Percentiles rank a stretch among this genome's conserved stretches.
Conservation (phyloP, 2,888 invertebrate species). For the Amphiduros pacificus region DNA sequence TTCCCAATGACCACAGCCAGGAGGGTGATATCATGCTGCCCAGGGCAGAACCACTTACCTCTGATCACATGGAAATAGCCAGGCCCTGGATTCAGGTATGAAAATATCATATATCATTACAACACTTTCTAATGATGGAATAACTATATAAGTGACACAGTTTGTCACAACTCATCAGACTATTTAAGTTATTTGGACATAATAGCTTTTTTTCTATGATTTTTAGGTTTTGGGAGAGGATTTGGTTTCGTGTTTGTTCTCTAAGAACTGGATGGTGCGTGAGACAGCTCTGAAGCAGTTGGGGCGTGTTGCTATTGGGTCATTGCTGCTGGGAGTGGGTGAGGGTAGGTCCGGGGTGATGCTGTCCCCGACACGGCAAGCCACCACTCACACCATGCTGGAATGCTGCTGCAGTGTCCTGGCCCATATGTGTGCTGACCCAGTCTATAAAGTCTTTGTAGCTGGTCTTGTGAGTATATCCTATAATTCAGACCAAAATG, state of each 20-base stretch:
- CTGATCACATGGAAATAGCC: slow-evolving; percentile 40
- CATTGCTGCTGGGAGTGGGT: slow-evolving; percentile 42
- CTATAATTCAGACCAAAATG: no score
- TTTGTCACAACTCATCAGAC: not conserved
- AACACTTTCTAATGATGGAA: no score
- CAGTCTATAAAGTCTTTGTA: slow-evolving; percentile 61
- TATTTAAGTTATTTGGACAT: not conserved
- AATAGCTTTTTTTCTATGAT: not conserved
- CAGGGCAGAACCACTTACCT: slow-evolving; percentile 50
- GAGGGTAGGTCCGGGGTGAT: slow-evolving; percentile 45
- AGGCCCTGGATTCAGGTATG: slow-evolving; percentile 53
- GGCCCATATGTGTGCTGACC: slow-evolving; percentile 58
- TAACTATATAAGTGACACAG: not conserved
- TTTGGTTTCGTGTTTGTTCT: slow-evolving; percentile 58
- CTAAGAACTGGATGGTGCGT: slow-evolving; percentile 59
- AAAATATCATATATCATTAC: not conserved
- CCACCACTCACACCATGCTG: slow-evolving; percentile 44
- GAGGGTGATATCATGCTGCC: slow-evolving; percentile 36
- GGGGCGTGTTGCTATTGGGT: slow-evolving; percentile 45
- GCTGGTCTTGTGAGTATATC: slow-evolving; percentile 60
- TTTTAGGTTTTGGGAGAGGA: slow-evolving; percentile 58
- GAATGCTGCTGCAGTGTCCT: slow-evolving; percentile 57
- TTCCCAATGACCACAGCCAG: not conserved
- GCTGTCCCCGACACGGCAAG: slow-evolving; percentile 37
- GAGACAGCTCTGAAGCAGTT: slow-evolving; percentile 56